A percentile compares a stretch with the other conserved stretches of the same genome.
Conservation (phyloP, 2,113 vertebrate species). For the Corythornis cristatus region DNA sequence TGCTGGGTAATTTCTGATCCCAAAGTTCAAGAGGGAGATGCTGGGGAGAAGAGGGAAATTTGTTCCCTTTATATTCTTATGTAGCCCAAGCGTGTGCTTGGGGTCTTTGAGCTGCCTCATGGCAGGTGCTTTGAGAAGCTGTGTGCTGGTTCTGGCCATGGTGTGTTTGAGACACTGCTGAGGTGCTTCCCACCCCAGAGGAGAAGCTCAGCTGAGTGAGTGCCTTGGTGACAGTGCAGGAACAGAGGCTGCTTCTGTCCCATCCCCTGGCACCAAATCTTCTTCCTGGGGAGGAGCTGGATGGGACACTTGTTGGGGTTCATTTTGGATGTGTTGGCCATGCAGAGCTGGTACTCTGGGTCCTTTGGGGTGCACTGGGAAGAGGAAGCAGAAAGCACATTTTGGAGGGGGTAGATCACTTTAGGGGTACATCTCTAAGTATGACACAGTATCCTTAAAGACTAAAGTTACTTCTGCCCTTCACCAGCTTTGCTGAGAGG, state of each 20-base stretch:
- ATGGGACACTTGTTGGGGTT: background rate
- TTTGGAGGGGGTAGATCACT: background rate
- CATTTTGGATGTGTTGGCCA: background rate
- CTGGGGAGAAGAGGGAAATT: background rate
- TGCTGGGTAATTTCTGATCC: background rate
- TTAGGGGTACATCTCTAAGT: background rate
- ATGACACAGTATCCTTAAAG: background rate
- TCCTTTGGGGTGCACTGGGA: background rate
- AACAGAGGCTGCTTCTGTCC: background rate
- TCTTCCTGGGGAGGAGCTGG: background rate
- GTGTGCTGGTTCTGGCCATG: background rate
- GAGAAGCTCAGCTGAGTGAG: background rate
- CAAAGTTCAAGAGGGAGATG: background rate
- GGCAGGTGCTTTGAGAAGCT: background rate
- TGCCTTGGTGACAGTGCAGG: rapidly evolving
- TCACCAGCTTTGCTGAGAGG: background rate
- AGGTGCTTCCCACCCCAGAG: background rate
- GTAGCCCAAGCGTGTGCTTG: background rate
- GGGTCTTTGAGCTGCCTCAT: background rate
- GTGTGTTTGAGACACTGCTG: background rate
- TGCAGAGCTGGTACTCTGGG: background rate
- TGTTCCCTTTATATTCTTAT: background rate
- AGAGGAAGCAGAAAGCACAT: background rate
- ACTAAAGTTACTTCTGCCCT: background rate
- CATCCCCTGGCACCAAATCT: background rate